Base-by-base conservation (phyloP, 2,888 invertebrate genomes). In the Caenorhabditis becei region DNA sequence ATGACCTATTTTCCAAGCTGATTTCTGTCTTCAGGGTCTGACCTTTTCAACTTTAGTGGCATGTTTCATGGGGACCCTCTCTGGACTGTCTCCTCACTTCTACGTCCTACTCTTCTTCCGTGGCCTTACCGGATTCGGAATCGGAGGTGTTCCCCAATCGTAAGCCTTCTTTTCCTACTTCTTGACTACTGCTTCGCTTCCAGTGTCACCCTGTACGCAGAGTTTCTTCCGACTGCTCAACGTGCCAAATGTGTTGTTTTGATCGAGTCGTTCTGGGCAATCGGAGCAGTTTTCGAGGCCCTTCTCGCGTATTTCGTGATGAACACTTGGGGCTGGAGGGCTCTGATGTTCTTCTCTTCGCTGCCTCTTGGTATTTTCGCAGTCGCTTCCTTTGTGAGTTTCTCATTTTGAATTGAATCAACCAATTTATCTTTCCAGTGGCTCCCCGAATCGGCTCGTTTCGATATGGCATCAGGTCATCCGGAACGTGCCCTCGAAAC, bases 141-240 rank as follows among this genome's bases (percentile, higher is more conserved):
- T 97, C 90, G 97, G 97, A 86, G 97, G 97, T 91, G 96, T 96
- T 44, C 97, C 97, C 67, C 97, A 97, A 92, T 96, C 97, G 96
- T 96, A 93, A 95, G 95, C 51, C 26, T 51, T 32, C 61, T 23
- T 18, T n/a, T 47, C 11, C 14, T 16, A 16, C 0, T 8, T 8
- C 26, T 44, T 37, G 20, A 20, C 18, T 59, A n/a, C 23, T 32
- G 35, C 1, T 35, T 26, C n/a, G 20, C 82, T 92, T 92, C 53
- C 93, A 96, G 96, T 70, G 97, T 97, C 0, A 97, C 97, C 35
- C 93, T 97, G 85, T 97, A 97, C 93, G 96, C 97, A 35, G 97
- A 97, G 92, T 97, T 97, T 93, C 93, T 97, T 77, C 97, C 97
- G 11, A 95, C 96, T 41, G 95, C 95, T 90, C 96, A 96, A 91